Evolutionary conservation across 2,797 vertebrate genomes (phyloP).

Genomic region (Hoplostethus atlanticus): DNA sequence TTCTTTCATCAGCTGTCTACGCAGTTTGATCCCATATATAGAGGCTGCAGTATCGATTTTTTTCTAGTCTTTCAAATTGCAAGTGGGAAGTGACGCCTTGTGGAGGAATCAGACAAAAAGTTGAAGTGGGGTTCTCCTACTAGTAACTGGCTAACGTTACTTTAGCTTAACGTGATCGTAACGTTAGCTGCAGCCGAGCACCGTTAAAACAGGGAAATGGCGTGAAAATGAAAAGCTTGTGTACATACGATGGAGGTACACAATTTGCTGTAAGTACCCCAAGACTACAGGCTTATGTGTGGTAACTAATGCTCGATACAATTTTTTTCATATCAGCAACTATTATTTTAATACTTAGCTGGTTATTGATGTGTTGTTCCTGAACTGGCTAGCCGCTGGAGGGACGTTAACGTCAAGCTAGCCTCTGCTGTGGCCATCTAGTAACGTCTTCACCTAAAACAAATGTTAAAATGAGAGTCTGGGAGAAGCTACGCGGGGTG

Average conservation of each 20-base stretch:
- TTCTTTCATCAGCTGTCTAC: neutral
- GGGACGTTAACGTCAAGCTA: neutral
- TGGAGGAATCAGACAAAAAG: slow-evolving; percentile 48
- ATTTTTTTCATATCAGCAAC: neutral
- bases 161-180: slow-evolving; percentile 16
- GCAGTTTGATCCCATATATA: neutral
- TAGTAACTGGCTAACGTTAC: neutral
- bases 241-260: slow-evolving; percentile 28
- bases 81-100: slow-evolving; percentile 59
- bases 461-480: slow-evolving; percentile 2
- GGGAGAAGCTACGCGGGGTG: neutral
- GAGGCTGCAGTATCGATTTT: neutral
- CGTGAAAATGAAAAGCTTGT: slow-evolving; percentile 22
- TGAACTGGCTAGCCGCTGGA: neutral
- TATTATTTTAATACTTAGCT: neutral
- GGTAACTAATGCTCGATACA: slow-evolving; percentile 2
- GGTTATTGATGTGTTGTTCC: neutral
- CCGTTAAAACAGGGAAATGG: slow-evolving; percentile 15
- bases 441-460: neutral
- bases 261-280: slow-evolving; percentile 58
- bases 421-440: neutral
- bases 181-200: slow-evolving; percentile 26
- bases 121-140: slow-evolving; percentile 3
- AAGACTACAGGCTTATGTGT: slow-evolving; percentile 2
- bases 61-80: slow-evolving; percentile 41